Percentiles rank a stretch among this genome's conserved stretches.
These are phyloP conservation scores for Oncorhynchus tshawytscha DNA, from an alignment of 2,113 vertebrate species.

Conservation along the genomic window DNA sequence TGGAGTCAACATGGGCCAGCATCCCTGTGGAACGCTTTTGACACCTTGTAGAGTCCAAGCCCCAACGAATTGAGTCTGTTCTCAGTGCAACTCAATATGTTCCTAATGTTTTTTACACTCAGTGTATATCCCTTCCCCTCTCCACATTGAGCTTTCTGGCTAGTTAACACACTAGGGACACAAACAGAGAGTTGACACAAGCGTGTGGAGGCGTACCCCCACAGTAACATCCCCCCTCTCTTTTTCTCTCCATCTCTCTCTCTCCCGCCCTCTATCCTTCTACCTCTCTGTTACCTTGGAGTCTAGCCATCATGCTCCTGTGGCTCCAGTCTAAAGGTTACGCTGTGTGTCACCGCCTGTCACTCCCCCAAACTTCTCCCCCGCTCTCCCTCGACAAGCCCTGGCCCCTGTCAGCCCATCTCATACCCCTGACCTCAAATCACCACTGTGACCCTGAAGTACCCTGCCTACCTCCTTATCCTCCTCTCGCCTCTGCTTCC, in stretches of 20 bases:
- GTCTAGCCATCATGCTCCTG: conserved; percentile 72
- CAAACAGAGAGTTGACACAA: conserved; percentile 55
- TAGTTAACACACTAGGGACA: conserved; percentile 10
- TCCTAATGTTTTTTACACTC: conserved; percentile 19
- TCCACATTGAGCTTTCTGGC: background rate
- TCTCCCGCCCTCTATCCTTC: background rate
- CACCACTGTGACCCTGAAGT: conserved; percentile 9
- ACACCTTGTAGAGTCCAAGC: too few species aligned
- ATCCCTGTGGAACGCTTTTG: too few species aligned
- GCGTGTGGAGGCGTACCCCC: background rate
- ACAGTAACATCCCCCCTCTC: conserved; percentile 40
- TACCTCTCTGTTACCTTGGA: conserved; percentile 61
- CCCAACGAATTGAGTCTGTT: conserved; percentile 18
- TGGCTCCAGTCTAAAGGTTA: conserved; percentile 72
- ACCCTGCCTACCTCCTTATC: background rate
- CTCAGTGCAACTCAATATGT: too few species aligned
- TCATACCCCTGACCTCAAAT: conserved; percentile 19
- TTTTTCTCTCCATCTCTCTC: conserved; percentile 36
- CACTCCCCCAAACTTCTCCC: conserved; percentile 48
- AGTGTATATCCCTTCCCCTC: conserved; percentile 16
- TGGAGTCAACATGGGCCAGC: too few species aligned
- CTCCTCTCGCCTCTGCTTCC: background rate
- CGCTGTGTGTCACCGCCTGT: conserved; percentile 71
- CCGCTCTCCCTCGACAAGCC: background rate
- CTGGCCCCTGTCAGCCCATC: conserved; percentile 53